Conservation (phyloP, 2,113 vertebrate genomes). For the Phyllostomus discolor region DNA sequence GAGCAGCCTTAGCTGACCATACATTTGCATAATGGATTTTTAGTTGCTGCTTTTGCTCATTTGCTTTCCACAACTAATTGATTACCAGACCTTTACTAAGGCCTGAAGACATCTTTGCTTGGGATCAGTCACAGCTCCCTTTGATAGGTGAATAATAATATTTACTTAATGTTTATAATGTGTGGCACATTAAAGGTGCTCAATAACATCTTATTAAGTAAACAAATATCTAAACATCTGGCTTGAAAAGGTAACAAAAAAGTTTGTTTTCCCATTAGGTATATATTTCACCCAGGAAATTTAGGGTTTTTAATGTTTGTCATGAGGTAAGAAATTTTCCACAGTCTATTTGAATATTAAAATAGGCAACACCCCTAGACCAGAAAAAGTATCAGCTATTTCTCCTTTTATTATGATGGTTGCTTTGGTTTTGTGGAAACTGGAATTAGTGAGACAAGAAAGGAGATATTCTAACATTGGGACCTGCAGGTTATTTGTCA, state of each 20-base stretch:
- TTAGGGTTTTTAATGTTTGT: not conserved
- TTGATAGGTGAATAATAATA: not conserved
- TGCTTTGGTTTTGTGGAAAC: not conserved
- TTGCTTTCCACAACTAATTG: conserved; percentile 18
- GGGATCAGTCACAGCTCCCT: not conserved
- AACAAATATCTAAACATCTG: not conserved
- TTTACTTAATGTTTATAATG: not conserved
- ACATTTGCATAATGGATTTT: conserved; percentile 22
- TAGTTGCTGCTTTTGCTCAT: not conserved
- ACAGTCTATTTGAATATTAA: not conserved
- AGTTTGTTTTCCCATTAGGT: not conserved
- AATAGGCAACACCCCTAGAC: not conserved
- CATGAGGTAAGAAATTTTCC: not conserved
- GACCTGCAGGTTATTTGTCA: not conserved
- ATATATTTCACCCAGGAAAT: not conserved
- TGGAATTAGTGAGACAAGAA: not conserved
- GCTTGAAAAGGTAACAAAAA: not conserved
- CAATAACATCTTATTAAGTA: too few species aligned
- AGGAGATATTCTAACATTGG: not conserved
- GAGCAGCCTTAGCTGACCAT: not conserved
- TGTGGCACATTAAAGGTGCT: too few species aligned
- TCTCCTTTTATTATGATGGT: not conserved
- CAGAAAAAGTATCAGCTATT: not conserved
- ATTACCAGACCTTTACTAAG: not conserved
- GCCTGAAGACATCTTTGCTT: not conserved